phyloP scores from a whole-genome alignment of 2,797 vertebrate species.

The Brachyrhaphis roseni region DNA sequence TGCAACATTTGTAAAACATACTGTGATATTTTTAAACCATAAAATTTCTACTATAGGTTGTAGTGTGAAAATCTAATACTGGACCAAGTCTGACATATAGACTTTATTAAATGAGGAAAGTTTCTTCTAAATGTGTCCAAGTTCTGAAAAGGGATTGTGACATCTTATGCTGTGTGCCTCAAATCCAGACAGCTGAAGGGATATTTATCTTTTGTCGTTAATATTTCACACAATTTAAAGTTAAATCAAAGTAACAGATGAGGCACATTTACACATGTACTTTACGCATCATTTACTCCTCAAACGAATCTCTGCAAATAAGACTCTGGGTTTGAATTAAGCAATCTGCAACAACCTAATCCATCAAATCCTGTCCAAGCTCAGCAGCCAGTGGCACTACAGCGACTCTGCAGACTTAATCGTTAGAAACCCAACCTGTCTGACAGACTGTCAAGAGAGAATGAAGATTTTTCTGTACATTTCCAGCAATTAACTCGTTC shows the following conservation, averaged over 20 bases:
- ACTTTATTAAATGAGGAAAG: not conserved
- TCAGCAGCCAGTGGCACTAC: conserved; percentile 11
- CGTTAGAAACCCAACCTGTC: conserved; percentile 5
- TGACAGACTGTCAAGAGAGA: conserved; percentile 1
- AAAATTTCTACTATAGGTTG: no score
- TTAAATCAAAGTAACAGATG: conserved; percentile 6
- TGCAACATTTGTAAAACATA: no score
- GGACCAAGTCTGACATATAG: not conserved
- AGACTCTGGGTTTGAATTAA: conserved; percentile 57
- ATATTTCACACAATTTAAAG: not conserved
- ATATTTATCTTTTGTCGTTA: not conserved
- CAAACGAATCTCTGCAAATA: conserved; percentile 53
- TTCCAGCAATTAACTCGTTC: not conserved
- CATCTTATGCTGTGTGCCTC: not conserved
- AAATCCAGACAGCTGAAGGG: not conserved
- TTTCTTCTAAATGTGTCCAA: not conserved
- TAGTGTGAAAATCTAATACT: not conserved
- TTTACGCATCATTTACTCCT: conserved; percentile 32
- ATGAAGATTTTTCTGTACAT: not conserved
- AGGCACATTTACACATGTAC: conserved; percentile 9
- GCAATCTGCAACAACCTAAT: conserved; percentile 65
- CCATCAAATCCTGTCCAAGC: conserved; percentile 66
- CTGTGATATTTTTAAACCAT: no score
- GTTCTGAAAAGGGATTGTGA: not conserved
- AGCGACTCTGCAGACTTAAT: conserved; percentile 17